Evolutionary conservation across 2,113 vertebrate genomes (phyloP).

Genomic region (Pholis gunnellus): DNA sequence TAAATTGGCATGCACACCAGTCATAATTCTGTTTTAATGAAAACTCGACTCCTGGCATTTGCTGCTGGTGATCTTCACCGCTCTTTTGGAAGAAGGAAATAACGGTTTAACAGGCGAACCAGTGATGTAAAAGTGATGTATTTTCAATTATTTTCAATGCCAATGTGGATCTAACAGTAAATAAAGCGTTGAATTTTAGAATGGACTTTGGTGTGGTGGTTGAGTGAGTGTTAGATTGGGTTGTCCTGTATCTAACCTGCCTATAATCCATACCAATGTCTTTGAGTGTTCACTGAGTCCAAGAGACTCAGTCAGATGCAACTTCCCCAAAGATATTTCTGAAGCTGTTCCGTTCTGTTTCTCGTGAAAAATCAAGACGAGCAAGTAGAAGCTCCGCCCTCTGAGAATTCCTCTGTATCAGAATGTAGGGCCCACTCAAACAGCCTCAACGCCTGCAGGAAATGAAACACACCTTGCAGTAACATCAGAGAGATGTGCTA

Average conservation of each 20-base stretch:
- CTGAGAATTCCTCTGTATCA: background rate
- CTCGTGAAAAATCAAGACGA: background rate
- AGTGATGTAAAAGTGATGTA: background rate
- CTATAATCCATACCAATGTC: background rate
- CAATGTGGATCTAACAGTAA: background rate
- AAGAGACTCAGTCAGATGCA: background rate
- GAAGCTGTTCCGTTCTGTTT: background rate
- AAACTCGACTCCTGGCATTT: background rate
- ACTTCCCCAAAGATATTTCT: background rate
- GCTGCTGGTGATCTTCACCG: background rate
- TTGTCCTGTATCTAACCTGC: background rate
- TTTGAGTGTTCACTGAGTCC: background rate
- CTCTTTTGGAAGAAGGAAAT: background rate
- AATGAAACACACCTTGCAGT: background rate
- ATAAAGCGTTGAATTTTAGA: background rate
- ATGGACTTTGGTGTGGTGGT: background rate
- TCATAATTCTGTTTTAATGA: background rate
- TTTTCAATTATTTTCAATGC: background rate
- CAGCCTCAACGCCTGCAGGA: background rate
- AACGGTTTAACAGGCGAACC: background rate
- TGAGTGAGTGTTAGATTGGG: background rate
- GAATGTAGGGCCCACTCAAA: background rate
- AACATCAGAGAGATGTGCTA: background rate
- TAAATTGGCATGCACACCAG: background rate
- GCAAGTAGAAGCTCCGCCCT: background rate